phyloP scores from a whole-genome alignment of 2,888 invertebrate genomes.

The Molorchus minor region DNA sequence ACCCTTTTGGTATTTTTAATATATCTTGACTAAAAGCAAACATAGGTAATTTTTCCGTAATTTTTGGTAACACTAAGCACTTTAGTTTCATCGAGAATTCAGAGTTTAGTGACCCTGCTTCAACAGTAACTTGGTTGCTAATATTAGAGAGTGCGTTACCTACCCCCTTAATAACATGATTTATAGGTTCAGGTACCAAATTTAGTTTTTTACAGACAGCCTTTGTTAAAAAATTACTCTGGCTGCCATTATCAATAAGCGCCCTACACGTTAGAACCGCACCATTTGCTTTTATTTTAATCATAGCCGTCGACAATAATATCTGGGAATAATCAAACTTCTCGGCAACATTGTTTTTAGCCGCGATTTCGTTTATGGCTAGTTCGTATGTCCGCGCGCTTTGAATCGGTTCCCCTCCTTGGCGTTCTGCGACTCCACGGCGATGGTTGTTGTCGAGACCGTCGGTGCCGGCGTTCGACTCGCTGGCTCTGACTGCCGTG shows the following conservation, averaged over 20 bases:
- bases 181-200: neutral
- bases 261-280: neutral
- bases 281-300: neutral
- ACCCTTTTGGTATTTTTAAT: neutral
- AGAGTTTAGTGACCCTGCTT: slow-evolving; percentile 1
- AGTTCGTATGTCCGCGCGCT: too few species aligned
- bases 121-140: neutral
- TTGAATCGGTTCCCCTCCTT: too few species aligned
- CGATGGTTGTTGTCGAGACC: too few species aligned
- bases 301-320: slow-evolving; percentile 14
- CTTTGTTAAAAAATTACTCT: slow-evolving; percentile 12
- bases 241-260: slow-evolving; percentile 12
- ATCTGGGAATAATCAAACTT: too few species aligned
- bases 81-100: slow-evolving; percentile 1
- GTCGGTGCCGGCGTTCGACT: too few species aligned
- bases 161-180: slow-evolving; percentile 9
- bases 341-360: too few species aligned
- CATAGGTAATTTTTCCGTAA: slow-evolving; percentile 6
- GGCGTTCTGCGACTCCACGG: too few species aligned
- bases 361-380: too few species aligned
- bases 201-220: neutral
- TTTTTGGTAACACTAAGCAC: slow-evolving; percentile 12
- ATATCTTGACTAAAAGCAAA: too few species aligned
- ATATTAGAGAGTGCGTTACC: neutral
- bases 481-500: neutral